These are phyloP conservation scores for Psittacula echo DNA, from an alignment of 2,797 vertebrate genomes.

Conservation along the genomic window DNA sequence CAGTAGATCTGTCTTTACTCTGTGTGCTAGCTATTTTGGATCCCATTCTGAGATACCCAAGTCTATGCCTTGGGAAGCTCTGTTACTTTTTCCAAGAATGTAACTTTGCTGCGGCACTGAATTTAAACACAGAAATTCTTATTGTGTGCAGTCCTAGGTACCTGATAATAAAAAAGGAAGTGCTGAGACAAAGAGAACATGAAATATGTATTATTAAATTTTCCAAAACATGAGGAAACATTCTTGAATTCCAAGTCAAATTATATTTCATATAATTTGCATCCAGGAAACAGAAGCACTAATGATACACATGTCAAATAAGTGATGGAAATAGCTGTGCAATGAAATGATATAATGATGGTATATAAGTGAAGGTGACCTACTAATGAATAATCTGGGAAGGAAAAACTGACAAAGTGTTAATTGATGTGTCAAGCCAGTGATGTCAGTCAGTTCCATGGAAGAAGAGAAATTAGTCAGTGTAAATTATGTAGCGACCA, in stretches of 20 bases:
- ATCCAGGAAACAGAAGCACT: constrained; percentile 25
- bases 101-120: neutral
- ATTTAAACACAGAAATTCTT: neutral
- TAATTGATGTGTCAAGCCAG: constrained; percentile 52
- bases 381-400: constrained; percentile 31
- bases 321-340: constrained; percentile 27
- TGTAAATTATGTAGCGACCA: constrained; percentile 9
- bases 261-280: constrained; percentile 11
- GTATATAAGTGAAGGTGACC: constrained; percentile 54
- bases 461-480: constrained; percentile 35
- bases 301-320: constrained; percentile 18
- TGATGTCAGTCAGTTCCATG: constrained; percentile 3
- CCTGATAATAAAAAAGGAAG: neutral
- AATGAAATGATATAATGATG: constrained; percentile 41
- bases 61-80: neutral
- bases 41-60: neutral
- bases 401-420: constrained; percentile 37
- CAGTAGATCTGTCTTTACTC: neutral
- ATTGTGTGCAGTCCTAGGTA: neutral
- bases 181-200: neutral
- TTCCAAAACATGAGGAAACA: neutral
- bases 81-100: neutral
- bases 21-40: neutral
- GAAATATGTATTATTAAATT: neutral
- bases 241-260: constrained; percentile 14